Conservation (phyloP, 2,888 invertebrate species). For the Andrena camellia region DNA sequence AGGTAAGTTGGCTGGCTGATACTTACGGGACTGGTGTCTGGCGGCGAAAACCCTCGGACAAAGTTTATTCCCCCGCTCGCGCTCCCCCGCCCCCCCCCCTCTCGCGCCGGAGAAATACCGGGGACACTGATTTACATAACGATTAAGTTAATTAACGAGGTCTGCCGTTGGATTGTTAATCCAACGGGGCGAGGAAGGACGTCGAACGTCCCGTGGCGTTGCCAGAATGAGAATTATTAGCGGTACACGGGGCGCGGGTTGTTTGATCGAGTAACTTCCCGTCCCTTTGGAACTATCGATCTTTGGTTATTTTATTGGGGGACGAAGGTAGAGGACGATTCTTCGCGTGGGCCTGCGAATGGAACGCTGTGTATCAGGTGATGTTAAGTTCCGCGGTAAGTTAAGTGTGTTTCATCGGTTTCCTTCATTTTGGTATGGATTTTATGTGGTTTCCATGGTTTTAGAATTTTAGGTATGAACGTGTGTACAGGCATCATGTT, state of each 20-base stretch:
- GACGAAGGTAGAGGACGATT: not conserved
- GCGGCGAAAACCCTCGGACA: conserved; percentile 58
- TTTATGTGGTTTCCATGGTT: no score
- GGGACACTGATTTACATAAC: conserved; percentile 77
- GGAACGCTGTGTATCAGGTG: no score
- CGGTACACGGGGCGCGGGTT: not conserved
- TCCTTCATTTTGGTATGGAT: no score
- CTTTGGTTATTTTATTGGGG: conserved; percentile 18
- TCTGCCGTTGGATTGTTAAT: conserved; percentile 50
- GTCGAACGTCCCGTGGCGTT: conserved; percentile 35
- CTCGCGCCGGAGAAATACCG: conserved; percentile 62
- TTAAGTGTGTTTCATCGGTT: no score
- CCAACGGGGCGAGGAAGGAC: conserved; percentile 11
- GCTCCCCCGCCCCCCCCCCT: conserved; percentile 15
- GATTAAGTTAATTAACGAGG: conserved; percentile 68
- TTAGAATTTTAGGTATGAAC: no score
- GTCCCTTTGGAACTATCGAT: conserved; percentile 3
- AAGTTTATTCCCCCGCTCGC: conserved; percentile 64
- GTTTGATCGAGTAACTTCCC: conserved; percentile 24
- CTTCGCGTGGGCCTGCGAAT: not conserved
- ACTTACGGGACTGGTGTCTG: conserved; percentile 65
- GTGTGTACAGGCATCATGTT: no score
- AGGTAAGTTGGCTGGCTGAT: conserved; percentile 71
- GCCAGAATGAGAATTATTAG: conserved; percentile 33
- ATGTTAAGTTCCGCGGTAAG: no score